phyloP scores from a whole-genome alignment of 1,140 invertebrate species.

The Stratiolaelaps scimitus region DNA sequence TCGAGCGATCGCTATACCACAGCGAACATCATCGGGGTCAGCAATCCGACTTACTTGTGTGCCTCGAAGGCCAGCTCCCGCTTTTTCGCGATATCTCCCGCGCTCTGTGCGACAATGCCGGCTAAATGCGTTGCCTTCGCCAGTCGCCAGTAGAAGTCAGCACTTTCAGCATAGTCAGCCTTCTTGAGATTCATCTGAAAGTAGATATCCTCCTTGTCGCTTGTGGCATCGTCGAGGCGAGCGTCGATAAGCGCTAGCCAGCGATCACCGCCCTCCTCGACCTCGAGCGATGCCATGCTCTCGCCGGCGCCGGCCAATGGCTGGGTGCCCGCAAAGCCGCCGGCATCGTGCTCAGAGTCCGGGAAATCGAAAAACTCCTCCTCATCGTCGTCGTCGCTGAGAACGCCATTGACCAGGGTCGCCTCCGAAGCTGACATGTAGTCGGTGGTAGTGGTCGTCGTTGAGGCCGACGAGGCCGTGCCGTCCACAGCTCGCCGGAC shows the following conservation, averaged over 20 bases:
- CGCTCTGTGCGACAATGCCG: slow-evolving; percentile 42
- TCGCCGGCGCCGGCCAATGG: slow-evolving; percentile 24
- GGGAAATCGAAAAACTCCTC: slow-evolving; percentile 32
- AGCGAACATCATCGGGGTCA: background rate
- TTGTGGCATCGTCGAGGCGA: slow-evolving; percentile 5
- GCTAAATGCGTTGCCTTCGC: slow-evolving; percentile 52
- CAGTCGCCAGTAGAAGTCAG: slow-evolving; percentile 52
- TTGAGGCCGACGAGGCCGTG: background rate
- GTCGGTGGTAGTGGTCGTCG: background rate
- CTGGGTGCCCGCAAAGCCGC: slow-evolving; percentile 35
- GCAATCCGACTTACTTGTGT: slow-evolving; percentile 36
- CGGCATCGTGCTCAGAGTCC: slow-evolving; percentile 12
- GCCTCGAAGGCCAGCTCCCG: slow-evolving; percentile 49
- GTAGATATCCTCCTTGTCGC: slow-evolving; percentile 22
- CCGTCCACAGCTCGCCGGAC: slow-evolving; percentile 9
- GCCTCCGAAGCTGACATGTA: slow-evolving; percentile 15
- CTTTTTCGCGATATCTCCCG: slow-evolving; percentile 45
- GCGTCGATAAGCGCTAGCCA: slow-evolving; percentile 8
- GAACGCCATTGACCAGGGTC: slow-evolving; percentile 17
- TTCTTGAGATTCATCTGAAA: slow-evolving; percentile 32
- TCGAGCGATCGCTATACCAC: too few relatives aligned
- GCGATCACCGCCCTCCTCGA: slow-evolving; percentile 1
- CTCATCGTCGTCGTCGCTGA: slow-evolving; percentile 33
- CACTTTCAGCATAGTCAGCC: slow-evolving; percentile 31
- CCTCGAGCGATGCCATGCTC: slow-evolving; percentile 37